Base-by-base conservation (phyloP, 2,113 vertebrate species). In the Elgaria multicarinata region DNA sequence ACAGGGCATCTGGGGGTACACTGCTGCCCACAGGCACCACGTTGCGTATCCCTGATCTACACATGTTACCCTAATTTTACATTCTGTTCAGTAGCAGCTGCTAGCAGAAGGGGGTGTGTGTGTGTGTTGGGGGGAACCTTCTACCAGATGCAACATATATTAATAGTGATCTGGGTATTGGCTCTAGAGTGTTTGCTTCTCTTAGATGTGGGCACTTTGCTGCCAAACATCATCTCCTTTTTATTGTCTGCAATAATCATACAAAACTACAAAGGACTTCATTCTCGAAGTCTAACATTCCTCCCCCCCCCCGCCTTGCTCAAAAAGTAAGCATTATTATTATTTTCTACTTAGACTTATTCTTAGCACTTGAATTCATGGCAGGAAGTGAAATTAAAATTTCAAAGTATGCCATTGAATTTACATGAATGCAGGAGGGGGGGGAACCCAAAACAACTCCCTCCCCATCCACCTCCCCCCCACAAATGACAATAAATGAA, bases 351-450 rank as follows among this genome's bases (percentile, higher is more conserved):
- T 92, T 91, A 71, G 91, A 36, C 39, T 92, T 64, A 87, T 90
- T 87, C 86, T 89, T 91, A 85, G 86, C 86, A 94, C 83, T 87
- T 89, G 92, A 89, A 94, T 78, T 84, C 69, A 58, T 42, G 90
- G 91, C 85, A 86, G 85, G 78, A 80, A 69, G 1, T 44, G 33
- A 91, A 77, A 93, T 94, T 90, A 95, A 92, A 91, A 93, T 94
- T 95, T 95, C 88, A 94, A 90, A 94, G 39, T 82, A 76, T 89
- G 46, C 44, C 87, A 78, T 86, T 89, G 86, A 92, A 85, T 88
- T 90, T 90, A 78, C 86, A 76, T 75, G 80, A 95, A 91, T 88
- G 83, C 92, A 87, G 64, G 89, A 82, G n/a, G n/a, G n/a, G n/a
- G n/a, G n/a, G n/a, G 75, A 91, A 93, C 84, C 93, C 74, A 93